Evolutionary conservation across 2,888 invertebrate species (phyloP), one percentile per base, ranked within the genome.

Genomic region (Metacarcinus magister): DNA sequence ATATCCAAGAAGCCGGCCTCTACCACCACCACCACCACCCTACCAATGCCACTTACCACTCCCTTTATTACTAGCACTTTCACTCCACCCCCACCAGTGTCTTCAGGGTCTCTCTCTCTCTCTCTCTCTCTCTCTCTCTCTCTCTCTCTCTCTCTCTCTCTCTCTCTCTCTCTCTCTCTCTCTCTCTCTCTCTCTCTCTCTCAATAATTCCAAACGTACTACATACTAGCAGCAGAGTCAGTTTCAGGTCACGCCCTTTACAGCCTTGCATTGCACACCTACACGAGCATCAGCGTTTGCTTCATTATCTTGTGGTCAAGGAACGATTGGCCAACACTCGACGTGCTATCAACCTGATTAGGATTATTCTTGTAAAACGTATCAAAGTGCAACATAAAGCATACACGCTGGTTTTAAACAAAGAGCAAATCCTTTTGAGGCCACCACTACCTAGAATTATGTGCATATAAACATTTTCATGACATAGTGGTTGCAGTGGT

Each of bases 71-170:
- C 75, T 28, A 75, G 28, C 75, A 75, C 75, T 75, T 75, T 75
- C 75, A 75, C 75, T 75, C 16, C 16, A 87, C 19, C 39, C 87
- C 23, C 91, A 16, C 39, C 13, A 32, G 32, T 19, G 10, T 19
- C 19, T 19, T 87, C 87, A 16, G 10, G 10, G 16, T 87, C 82
- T 87, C 82, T 87, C 82, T 87, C 82, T 87, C 82, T 87, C 82
- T 87, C 82, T 87, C 82, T 87, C 82, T 87, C 75, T 75, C 75
- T 75, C 75, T 75, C 75, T 75, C n/a, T 75, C 28, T 54, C 54
- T 54, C 54, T 54, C 54, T 54, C 54, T 54, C 54, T 54, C 54
- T 54, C 54, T 54, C 54, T 54, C 54, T 54, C 54, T 54, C 54
- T 54, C 54, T 54, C 32, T 87, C 82, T 28, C 91, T 32, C 82